phyloP scores from a whole-genome alignment of 2,888 invertebrate genomes.

The Philhelius pedissequus region DNA sequence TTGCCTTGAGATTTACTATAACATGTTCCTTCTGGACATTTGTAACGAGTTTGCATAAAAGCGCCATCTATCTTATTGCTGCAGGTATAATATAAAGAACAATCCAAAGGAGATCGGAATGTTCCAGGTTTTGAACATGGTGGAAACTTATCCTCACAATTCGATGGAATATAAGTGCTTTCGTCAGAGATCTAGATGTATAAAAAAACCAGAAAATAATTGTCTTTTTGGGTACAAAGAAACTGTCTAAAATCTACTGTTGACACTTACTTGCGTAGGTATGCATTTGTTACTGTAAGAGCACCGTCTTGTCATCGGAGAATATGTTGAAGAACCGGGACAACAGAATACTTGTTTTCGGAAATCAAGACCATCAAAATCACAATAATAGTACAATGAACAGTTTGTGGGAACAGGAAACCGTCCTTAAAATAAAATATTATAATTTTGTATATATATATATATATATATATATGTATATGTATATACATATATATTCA shows the following conservation, averaged over 20 bases:
- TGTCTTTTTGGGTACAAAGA: no score
- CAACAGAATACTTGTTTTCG: constrained; percentile 75
- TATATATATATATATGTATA: no score
- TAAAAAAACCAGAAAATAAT: constrained; percentile 6
- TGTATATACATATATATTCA: no score
- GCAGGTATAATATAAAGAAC: constrained; percentile 78
- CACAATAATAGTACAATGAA: constrained; percentile 76
- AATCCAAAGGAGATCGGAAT: constrained; percentile 77
- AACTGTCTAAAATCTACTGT: not conserved
- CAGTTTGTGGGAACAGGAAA: constrained; percentile 76
- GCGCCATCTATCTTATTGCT: constrained; percentile 73
- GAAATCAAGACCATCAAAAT: constrained; percentile 71
- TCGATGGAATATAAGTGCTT: constrained; percentile 73
- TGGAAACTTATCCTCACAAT: constrained; percentile 75
- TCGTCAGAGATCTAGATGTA: constrained; percentile 73
- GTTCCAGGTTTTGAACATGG: constrained; percentile 76
- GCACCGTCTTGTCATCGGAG: constrained; percentile 73
- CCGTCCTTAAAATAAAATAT: constrained; percentile 71
- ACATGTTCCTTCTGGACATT: constrained; percentile 73
- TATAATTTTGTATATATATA: no score
- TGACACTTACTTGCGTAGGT: constrained; percentile 70
- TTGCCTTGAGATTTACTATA: constrained; percentile 70
- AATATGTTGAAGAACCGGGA: constrained; percentile 74
- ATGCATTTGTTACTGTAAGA: constrained; percentile 73
- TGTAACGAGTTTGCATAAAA: constrained; percentile 77